These are phyloP conservation scores for Phenganax stokvisi DNA, from an alignment of 92 coral and sea anemone species.

Conservation along the genomic window DNA sequence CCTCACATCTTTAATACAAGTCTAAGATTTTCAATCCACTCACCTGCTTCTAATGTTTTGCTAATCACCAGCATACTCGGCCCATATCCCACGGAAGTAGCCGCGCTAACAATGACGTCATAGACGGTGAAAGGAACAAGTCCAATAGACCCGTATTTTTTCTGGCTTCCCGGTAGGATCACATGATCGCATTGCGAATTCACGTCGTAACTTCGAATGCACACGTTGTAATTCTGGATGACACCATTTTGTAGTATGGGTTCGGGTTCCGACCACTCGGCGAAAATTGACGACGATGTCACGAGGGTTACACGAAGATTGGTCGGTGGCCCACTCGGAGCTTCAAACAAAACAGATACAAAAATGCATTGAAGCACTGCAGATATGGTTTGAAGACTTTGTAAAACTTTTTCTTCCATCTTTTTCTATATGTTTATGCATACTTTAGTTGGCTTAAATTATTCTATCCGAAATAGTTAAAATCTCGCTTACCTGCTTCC, in stretches of 20 bases:
- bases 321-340: constrained; percentile 35
- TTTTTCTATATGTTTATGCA: too few species aligned
- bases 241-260: constrained; percentile 21
- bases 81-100: constrained; percentile 30
- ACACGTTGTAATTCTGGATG: constrained; percentile 28
- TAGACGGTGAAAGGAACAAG: constrained; percentile 24
- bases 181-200: not conserved
- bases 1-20: not conserved
- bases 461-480: too few species aligned
- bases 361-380: not conserved
- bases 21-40: not conserved
- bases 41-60: constrained; percentile 32
- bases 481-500: not conserved
- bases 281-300: constrained; percentile 9
- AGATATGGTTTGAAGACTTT: not conserved
- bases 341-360: not conserved
- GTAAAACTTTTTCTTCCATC: not conserved
- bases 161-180: constrained; percentile 3
- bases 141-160: not conserved
- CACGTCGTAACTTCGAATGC: not conserved
- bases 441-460: too few species aligned
- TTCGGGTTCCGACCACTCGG: constrained; percentile 30
- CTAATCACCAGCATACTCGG: constrained; percentile 1
- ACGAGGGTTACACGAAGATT: constrained; percentile 30
- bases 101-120: constrained; percentile 24